Percentiles rank a stretch among this genome's conserved stretches.
phyloP scores from a whole-genome alignment of 2,113 vertebrate genomes.

The Pluvianellus socialis region DNA sequence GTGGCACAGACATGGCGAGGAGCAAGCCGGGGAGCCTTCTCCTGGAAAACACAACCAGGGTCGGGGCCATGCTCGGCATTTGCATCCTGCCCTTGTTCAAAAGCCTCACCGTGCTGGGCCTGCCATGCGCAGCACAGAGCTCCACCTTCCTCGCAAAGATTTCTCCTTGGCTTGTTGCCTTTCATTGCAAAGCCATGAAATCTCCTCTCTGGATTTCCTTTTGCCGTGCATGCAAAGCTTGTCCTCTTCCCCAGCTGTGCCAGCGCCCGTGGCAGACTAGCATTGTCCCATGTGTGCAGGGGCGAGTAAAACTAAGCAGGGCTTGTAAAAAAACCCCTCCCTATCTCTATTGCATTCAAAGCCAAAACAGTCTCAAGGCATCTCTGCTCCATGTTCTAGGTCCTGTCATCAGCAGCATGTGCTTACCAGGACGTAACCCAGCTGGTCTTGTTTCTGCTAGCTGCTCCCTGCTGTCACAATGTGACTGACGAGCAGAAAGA shows the following conservation, averaged over 20 bases:
- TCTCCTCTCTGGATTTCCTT: neutral
- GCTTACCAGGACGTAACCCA: neutral
- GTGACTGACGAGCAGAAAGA: neutral
- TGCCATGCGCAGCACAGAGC: neutral
- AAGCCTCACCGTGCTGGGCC: neutral
- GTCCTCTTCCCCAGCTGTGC: neutral
- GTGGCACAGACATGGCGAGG: neutral
- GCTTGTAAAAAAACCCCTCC: neutral
- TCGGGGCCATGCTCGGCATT: neutral
- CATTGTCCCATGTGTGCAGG: neutral
- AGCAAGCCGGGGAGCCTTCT: neutral
- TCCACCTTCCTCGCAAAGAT: neutral
- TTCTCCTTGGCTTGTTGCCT: neutral
- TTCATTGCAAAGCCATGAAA: neutral
- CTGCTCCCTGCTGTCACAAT: fast-evolving
- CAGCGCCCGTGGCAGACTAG: neutral
- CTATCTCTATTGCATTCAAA: neutral
- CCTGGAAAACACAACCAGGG: neutral
- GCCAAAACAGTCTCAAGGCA: neutral
- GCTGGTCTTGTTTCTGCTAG: neutral
- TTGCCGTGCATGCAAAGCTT: neutral
- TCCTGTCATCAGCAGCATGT: neutral
- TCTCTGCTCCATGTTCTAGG: neutral
- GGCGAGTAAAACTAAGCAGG: neutral
- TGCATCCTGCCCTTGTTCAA: neutral